Percentiles rank a stretch among this genome's conserved stretches.
Conservation (phyloP, 2,113 vertebrate species). For the Puntigrus tetrazona region DNA sequence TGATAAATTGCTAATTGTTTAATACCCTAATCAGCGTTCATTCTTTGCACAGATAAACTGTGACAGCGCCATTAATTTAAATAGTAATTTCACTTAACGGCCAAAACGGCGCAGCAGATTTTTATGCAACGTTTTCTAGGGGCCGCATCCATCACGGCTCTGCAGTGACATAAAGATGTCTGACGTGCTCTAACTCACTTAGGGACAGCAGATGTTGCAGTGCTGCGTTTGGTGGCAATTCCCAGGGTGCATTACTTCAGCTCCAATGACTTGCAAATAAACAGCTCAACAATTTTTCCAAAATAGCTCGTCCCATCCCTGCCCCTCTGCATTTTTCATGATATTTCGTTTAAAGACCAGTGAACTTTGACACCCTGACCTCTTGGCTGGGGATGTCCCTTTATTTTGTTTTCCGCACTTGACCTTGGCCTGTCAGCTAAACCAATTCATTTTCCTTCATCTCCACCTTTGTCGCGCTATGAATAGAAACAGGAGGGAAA, state of each 20-base stretch:
- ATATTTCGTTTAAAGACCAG: constrained; percentile 9
- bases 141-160: constrained; percentile 93
- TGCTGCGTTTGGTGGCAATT: constrained; percentile 94
- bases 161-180: constrained; percentile 97
- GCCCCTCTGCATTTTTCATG: constrained; percentile 58
- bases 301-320: constrained; percentile 76
- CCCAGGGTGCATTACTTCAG: constrained; percentile 99
- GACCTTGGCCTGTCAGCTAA: constrained; percentile 50
- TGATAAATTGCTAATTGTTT: constrained; percentile 99
- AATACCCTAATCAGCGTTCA: constrained; percentile 99
- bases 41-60: constrained; percentile 95
- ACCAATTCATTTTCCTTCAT: constrained; percentile 40
- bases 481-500: constrained; percentile 8
- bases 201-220: constrained; percentile 98
- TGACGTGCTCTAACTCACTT: constrained; percentile 99
- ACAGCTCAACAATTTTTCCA: constrained; percentile 87
- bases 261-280: constrained; percentile 97
- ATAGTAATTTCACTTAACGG: constrained; percentile 98
- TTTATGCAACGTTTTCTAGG: constrained; percentile 93
- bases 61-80: constrained; percentile 97
- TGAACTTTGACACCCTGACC: constrained; percentile 57
- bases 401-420: background rate
- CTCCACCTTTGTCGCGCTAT: background rate
- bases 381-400: constrained; percentile 25
- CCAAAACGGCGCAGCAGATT: constrained; percentile 92